Percentiles rank a stretch among this genome's conserved stretches.
Evolutionary conservation across 1,140 invertebrate genomes (phyloP).

Genomic region (Drosophila chauvacae): DNA sequence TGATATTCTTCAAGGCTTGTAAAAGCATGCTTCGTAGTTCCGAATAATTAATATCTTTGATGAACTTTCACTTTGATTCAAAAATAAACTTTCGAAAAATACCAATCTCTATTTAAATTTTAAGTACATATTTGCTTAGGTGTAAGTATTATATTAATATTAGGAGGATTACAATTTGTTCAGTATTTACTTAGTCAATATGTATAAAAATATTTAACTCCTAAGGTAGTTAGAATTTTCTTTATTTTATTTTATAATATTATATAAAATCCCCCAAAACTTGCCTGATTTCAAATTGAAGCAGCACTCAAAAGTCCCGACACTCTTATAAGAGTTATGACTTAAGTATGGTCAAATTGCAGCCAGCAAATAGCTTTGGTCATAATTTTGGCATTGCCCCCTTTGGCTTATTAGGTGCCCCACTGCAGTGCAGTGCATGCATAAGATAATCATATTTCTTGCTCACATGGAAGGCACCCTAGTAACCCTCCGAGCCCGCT

Average conservation of each 20-base stretch:
- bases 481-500: neutral
- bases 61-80: neutral
- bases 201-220: neutral
- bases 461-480: slow-evolving; percentile 30
- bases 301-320: neutral
- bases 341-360: slow-evolving; percentile 13
- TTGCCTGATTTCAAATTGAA: neutral
- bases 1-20: neutral
- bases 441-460: slow-evolving; percentile 78
- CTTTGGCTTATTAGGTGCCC: slow-evolving; percentile 42
- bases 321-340: neutral
- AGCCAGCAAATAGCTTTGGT: slow-evolving; percentile 29
- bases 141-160: no score
- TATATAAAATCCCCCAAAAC: neutral
- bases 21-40: neutral
- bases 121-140: no score
- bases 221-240: neutral
- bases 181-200: no score
- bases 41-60: neutral
- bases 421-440: slow-evolving; percentile 62
- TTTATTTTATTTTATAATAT: neutral
- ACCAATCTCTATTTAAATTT: no score
- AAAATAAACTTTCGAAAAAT: neutral
- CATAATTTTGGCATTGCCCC: slow-evolving; percentile 42
- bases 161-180: no score